These are phyloP conservation scores for Vanessa atalanta DNA, from an alignment of 1,140 invertebrate species.

Conservation along the genomic window DNA sequence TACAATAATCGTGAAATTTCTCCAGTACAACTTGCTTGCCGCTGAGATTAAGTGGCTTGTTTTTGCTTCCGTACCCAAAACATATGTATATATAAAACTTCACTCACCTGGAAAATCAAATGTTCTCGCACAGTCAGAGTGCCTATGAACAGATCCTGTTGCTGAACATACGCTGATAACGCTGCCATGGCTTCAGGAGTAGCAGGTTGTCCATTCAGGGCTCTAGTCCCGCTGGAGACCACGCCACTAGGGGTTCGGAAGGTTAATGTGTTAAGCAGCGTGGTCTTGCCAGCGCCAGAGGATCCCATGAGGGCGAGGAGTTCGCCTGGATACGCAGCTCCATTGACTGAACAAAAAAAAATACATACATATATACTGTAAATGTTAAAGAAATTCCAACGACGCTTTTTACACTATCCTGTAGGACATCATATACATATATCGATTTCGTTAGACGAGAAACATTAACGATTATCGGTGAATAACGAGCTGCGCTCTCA, in stretches of 20 bases:
- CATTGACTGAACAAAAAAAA: conserved; percentile 84
- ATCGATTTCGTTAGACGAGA: too few species aligned
- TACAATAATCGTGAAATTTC: too few species aligned
- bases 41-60: too few species aligned
- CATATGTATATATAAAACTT: too few species aligned
- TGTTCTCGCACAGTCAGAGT: conserved; percentile 96
- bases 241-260: conserved; percentile 87
- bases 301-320: conserved; percentile 96
- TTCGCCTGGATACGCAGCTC: conserved; percentile 93
- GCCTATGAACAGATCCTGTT: conserved; percentile 96
- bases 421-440: too few species aligned
- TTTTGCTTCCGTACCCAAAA: not conserved
- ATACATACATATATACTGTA: not conserved
- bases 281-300: conserved; percentile 97
- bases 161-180: conserved; percentile 96
- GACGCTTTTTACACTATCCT: too few species aligned
- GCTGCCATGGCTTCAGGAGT: conserved; percentile 86
- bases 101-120: conserved; percentile 89
- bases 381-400: too few species aligned
- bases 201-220: conserved; percentile 87
- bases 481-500: too few species aligned
- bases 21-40: too few species aligned
- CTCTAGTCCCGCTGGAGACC: conserved; percentile 85
- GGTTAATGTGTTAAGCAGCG: conserved; percentile 94
- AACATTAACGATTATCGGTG: too few species aligned